Evolutionary conservation across 2,888 invertebrate species (phyloP).

Genomic region (Alloscopus bannaensis): DNA sequence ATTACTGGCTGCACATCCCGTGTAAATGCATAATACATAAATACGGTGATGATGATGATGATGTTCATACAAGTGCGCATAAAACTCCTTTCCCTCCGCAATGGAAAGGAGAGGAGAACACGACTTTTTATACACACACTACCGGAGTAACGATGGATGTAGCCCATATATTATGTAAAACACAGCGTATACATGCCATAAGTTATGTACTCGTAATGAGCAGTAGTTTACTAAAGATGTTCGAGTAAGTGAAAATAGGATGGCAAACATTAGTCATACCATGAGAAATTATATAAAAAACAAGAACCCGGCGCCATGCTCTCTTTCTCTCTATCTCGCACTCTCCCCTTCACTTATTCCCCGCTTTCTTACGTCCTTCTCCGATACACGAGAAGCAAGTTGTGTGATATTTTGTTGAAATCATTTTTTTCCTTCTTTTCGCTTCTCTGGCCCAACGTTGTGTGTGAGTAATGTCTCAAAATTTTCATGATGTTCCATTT

Average conservation of each 20-base stretch:
- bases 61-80: too few relatives aligned
- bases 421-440: slow-evolving; percentile 43
- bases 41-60: too few relatives aligned
- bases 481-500: slow-evolving; percentile 43
- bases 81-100: too few relatives aligned
- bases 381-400: slow-evolving; percentile 9
- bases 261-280: slow-evolving; percentile 72
- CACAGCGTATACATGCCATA: too few relatives aligned
- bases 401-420: slow-evolving; percentile 39
- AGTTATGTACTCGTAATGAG: slow-evolving; percentile 22
- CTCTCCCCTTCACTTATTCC: slow-evolving; percentile 32
- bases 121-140: too few relatives aligned
- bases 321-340: slow-evolving; percentile 35
- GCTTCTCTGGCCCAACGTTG: slow-evolving; percentile 42
- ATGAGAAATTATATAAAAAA: slow-evolving; percentile 61
- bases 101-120: too few relatives aligned
- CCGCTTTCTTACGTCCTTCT: slow-evolving; percentile 34
- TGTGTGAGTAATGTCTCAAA: slow-evolving; percentile 56
- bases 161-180: neutral
- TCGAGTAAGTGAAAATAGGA: slow-evolving; percentile 51
- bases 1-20: neutral
- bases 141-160: too few relatives aligned
- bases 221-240: slow-evolving; percentile 17
- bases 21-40: slow-evolving; percentile 6
- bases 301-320: slow-evolving; percentile 57